Percentiles rank a stretch among this genome's conserved stretches.
Conservation (phyloP, 2,888 invertebrate genomes). For the Cataglyphis cursor region DNA sequence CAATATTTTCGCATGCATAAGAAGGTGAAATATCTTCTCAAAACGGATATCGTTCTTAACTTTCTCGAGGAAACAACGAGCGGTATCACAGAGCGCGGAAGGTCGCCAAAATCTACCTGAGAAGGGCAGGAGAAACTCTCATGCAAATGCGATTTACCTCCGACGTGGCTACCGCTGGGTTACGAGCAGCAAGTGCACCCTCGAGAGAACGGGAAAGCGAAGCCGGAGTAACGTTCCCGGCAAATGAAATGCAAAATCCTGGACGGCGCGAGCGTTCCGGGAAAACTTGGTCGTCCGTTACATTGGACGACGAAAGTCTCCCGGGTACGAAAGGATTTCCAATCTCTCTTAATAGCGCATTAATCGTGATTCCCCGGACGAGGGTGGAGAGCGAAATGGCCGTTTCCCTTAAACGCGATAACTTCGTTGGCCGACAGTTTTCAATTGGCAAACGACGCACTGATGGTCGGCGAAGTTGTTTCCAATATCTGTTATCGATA, state of each 20-base stretch:
- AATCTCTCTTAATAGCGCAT: constrained; percentile 77
- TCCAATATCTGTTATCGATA: constrained; percentile 71
- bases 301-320: constrained; percentile 71
- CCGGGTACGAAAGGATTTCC: constrained; percentile 75
- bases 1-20: constrained; percentile 19
- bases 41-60: constrained; percentile 21
- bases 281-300: constrained; percentile 66
- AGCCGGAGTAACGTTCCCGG: constrained; percentile 60
- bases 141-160: constrained; percentile 73
- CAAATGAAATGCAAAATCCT: constrained; percentile 76
- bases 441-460: constrained; percentile 70
- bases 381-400: constrained; percentile 21
- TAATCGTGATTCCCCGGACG: constrained; percentile 75
- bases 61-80: constrained; percentile 61
- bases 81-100: constrained; percentile 56
- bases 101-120: constrained; percentile 66
- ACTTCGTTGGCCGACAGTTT: constrained; percentile 65
- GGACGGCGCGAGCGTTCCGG: constrained; percentile 67
- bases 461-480: constrained; percentile 70
- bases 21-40: constrained; percentile 7
- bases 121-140: constrained; percentile 57
- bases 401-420: constrained; percentile 63
- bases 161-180: constrained; percentile 42
- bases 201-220: constrained; percentile 64
- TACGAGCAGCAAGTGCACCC: constrained; percentile 65